These are phyloP conservation scores for Sterna hirundo DNA, from an alignment of 2,113 vertebrate genomes.

Conservation along the genomic window DNA sequence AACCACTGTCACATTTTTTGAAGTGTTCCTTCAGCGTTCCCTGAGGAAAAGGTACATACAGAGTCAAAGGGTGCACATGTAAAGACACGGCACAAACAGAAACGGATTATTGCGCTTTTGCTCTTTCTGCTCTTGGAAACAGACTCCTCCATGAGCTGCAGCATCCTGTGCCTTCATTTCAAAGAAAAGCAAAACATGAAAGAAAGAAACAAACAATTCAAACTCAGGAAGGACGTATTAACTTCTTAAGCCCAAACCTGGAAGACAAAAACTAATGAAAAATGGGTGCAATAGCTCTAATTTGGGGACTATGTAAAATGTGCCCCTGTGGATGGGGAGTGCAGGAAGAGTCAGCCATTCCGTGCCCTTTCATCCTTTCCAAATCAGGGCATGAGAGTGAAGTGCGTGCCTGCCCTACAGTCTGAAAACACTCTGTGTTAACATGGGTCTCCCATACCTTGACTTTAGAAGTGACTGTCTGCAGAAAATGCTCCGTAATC, in stretches of 20 bases:
- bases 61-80: neutral
- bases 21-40: slow-evolving; percentile 50
- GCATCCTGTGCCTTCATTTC: slow-evolving; percentile 24
- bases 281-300: neutral
- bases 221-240: neutral
- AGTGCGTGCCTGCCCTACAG: neutral
- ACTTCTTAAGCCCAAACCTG: neutral
- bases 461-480: neutral
- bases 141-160: neutral
- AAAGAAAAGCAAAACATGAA: slow-evolving; percentile 19
- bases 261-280: neutral
- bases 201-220: neutral
- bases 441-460: neutral
- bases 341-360: neutral
- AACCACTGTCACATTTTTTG: slow-evolving; percentile 15
- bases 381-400: neutral
- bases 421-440: neutral
- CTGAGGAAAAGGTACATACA: slow-evolving; percentile 30
- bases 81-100: neutral
- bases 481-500: neutral
- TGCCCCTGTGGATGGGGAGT: neutral
- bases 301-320: neutral
- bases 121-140: neutral
- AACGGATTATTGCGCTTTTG: neutral
- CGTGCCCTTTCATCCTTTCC: neutral